Percentiles rank a stretch among this genome's conserved stretches.
These are phyloP conservation scores for Malurus cyaneus DNA, from an alignment of 2,113 vertebrate species.

Conservation along the genomic window DNA sequence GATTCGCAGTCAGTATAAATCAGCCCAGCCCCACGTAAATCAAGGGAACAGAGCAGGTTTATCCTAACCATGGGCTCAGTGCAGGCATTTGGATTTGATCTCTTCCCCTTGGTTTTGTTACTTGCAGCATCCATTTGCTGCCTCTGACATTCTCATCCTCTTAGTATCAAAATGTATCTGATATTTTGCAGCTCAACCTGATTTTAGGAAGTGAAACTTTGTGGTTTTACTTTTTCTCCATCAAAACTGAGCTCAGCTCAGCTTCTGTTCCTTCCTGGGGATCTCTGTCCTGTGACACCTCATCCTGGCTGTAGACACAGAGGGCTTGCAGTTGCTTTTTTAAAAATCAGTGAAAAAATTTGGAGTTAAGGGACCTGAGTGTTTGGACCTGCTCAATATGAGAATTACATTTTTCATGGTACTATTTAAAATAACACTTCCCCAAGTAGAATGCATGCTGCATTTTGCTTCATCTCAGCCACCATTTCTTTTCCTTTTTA, in stretches of 20 bases:
- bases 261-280: background rate
- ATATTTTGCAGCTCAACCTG: background rate
- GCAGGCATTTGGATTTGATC: background rate
- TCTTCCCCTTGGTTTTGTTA: background rate
- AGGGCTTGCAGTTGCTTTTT: background rate
- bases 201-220: background rate
- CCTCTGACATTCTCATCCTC: background rate
- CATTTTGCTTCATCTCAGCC: background rate
- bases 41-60: background rate
- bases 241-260: background rate
- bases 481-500: background rate
- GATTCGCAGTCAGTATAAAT: background rate
- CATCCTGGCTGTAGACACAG: background rate
- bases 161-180: background rate
- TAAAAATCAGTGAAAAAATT: background rate
- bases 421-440: background rate
- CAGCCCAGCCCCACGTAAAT: background rate
- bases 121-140: background rate
- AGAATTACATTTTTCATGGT: background rate
- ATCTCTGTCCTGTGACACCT: background rate
- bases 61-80: background rate
- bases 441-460: background rate
- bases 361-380: background rate
- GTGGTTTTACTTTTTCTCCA: background rate
- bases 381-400: background rate